phyloP scores from a whole-genome alignment of 2,888 invertebrate genomes.

The Meteorus colon region DNA sequence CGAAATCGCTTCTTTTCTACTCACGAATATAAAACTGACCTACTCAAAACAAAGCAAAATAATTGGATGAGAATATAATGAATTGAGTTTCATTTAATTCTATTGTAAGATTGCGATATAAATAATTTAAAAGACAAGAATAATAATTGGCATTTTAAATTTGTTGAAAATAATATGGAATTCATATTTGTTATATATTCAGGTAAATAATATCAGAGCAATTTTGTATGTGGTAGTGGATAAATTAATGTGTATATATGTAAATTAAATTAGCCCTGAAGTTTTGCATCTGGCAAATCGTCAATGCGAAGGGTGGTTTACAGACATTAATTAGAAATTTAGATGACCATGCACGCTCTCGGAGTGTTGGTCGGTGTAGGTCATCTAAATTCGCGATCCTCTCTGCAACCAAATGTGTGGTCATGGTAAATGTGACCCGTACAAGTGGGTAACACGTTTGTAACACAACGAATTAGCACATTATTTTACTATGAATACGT shows the following conservation, averaged over 20 bases:
- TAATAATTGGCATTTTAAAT: too few relatives aligned
- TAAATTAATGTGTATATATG: not conserved
- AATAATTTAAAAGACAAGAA: too few relatives aligned
- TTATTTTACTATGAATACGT: not conserved
- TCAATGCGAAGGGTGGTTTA: not conserved
- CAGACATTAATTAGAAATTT: constrained; percentile 36
- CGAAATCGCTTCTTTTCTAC: too few relatives aligned
- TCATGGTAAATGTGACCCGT: not conserved
- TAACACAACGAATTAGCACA: constrained; percentile 22
- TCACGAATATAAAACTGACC: too few relatives aligned
- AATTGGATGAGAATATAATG: too few relatives aligned
- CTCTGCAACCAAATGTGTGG: constrained; percentile 6
- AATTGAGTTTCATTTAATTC: too few relatives aligned
- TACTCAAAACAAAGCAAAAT: too few relatives aligned
- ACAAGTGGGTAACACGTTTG: constrained; percentile 13
- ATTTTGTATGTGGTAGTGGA: not conserved
- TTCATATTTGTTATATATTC: not conserved
- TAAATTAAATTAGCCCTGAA: constrained; percentile 17
- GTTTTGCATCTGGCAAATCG: constrained; percentile 16
- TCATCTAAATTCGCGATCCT: constrained; percentile 26
- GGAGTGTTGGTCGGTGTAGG: not conserved
- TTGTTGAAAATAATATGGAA: too few relatives aligned
- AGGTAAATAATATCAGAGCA: not conserved
- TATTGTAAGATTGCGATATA: too few relatives aligned
- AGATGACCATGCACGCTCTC: constrained; percentile 20